Base-by-base conservation (phyloP, 1,140 invertebrate genomes). In the Episyrphus balteatus region DNA sequence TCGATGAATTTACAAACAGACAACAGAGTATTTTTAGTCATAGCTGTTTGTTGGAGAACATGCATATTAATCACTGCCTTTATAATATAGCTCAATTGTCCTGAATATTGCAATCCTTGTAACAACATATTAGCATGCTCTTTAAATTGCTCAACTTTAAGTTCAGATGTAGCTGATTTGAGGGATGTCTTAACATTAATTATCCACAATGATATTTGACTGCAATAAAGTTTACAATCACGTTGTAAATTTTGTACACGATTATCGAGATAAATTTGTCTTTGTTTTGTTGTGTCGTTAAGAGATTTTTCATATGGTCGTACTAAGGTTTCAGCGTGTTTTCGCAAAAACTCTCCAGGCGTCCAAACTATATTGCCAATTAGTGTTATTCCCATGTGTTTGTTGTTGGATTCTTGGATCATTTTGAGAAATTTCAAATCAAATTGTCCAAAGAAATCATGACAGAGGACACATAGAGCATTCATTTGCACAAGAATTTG, bases 41-140 rank as follows among this genome's bases (percentile, higher is more conserved):
- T 82, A 14, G 90, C 83, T 58, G 82, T 79, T 36, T 78, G 75
- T 32, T 88, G 71, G 11, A 75, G 71, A 1, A 84, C 77, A 66
- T 94, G 88, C 34, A 92, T 70, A 71, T 90, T 92, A 46, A 88
- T 83, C n/a, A 92, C 68, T 46, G 73, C 79, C 32, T 74, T 75
- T 10, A 83, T 64, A 30, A 73, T 71, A 62, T 83, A 79, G 55
- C 73, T 74, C 42, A 84, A 79, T 58, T 76, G 75, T 2, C 74
- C 72, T 15, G 77, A 66, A 39, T 82, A 64, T 49, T 77, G 73
- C 6, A 89, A 57, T 12, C 88, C 80, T 69, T 88, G 75, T 15
- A 76, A 59, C n/a, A 86, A 62, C 11, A 79, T 59, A 50, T 69
- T 68, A 42, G 76, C 74, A 56, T 80, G 75, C 17, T 77, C 69